phyloP scores from a whole-genome alignment of 2,113 vertebrate genomes.

The Takifugu bimaculatus region DNA sequence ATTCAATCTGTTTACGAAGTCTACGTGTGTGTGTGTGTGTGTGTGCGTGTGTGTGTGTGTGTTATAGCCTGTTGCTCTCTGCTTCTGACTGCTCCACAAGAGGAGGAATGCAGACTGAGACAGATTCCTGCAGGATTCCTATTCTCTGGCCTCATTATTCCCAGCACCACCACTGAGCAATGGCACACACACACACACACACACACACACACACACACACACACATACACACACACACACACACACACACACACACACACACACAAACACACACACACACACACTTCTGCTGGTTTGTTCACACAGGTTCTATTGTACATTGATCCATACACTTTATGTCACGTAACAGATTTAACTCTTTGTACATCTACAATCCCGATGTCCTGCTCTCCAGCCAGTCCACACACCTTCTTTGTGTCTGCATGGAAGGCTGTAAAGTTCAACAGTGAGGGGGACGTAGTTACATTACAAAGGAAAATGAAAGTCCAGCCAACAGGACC shows the following conservation, averaged over 20 bases:
- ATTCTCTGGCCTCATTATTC: slow-evolving; percentile 51
- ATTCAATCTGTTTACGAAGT: slow-evolving; percentile 58
- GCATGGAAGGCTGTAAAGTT: slow-evolving; percentile 25
- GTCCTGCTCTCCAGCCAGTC: slow-evolving; percentile 30
- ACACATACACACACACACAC: neutral
- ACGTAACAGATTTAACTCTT: neutral
- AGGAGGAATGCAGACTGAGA: slow-evolving; percentile 62
- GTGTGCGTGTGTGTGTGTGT: slow-evolving; percentile 15
- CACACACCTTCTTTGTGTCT: slow-evolving; percentile 20
- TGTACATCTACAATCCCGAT: too few relatives aligned
- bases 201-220: neutral
- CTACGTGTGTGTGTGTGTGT: slow-evolving; percentile 24
- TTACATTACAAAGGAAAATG: slow-evolving; percentile 47
- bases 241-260: neutral
- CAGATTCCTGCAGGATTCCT: slow-evolving; percentile 61
- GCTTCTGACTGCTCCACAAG: slow-evolving; percentile 42
- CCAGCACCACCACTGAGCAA: slow-evolving; percentile 14
- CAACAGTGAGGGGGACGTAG: slow-evolving; percentile 51
- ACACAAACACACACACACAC: neutral
- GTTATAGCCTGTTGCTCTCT: slow-evolving; percentile 67
- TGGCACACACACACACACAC: slow-evolving; percentile 13
- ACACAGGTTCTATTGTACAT: slow-evolving; percentile 11
- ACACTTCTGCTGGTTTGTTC: slow-evolving; percentile 13
- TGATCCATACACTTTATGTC: slow-evolving; percentile 25
- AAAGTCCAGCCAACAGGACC: slow-evolving; percentile 47